Evolutionary conservation across 2,797 vertebrate genomes (phyloP), one percentile per base, ranked within the genome.

Genomic region (Tolypeutes matacus): DNA sequence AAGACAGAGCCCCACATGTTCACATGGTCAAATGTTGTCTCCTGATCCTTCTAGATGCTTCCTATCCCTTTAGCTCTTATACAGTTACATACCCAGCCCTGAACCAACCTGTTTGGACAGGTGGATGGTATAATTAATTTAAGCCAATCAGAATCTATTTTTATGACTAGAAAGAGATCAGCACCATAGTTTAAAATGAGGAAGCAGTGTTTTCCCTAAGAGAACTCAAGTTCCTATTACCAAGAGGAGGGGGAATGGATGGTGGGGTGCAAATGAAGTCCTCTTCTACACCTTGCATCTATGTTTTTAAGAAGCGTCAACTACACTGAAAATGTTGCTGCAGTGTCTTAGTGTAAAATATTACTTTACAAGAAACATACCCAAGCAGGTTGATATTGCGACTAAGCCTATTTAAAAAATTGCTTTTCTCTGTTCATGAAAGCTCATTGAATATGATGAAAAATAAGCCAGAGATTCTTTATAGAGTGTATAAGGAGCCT

Each of bases 391-490:
- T 64, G 60, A 62, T 21, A 42, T 34, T 64, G 4, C 9, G 76
- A 36, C 29, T 69, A 36, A 80, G 49, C 5, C 1, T 42, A 14
- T 34, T 17, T 34, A 23, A 86, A 13, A 53, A 92, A 49, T 78
- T 27, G 2, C 7, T 83, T 87, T 72, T 81, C 46, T 95, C 86
- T 72, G 42, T 86, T 93, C 58, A 56, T 0, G 49, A 93, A 93
- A 91, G 70, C 13, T 89, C 18, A 12, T 58, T 69, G 29, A 86
- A 75, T 31, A 25, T 67, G 31, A 58, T 91, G 53, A 87, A 78
- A 60, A 11, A 8, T 69, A 70, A 27, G 81, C 90, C 14, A 69
- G 20, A 75, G 17, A 53, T 90, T 69, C 13, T 70, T 70, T 42
- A 67, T n/a, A 31, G 7, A 17, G 34, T 51, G 87, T 56, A 9